phyloP scores from a whole-genome alignment of 1,140 invertebrate genomes.

The Mizuhopecten yessoensis region DNA sequence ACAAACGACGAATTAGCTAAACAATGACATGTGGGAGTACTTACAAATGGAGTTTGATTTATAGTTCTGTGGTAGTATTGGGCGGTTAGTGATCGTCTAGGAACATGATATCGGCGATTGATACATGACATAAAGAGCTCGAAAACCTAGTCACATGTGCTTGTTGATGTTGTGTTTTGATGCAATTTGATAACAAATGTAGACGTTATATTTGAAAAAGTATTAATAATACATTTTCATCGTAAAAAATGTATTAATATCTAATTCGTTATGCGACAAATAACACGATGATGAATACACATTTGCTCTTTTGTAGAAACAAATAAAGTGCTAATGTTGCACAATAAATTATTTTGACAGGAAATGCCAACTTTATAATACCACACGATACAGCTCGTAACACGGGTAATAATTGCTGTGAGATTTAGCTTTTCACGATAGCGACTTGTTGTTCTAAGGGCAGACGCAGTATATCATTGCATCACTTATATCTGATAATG shows the following conservation, averaged over 20 bases:
- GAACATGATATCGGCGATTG: not conserved
- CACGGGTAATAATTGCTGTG: not conserved
- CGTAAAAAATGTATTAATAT: not conserved
- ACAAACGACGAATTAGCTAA: not conserved
- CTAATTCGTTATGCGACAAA: not conserved
- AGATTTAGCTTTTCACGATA: not conserved
- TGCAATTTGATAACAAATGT: not conserved
- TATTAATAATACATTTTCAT: not conserved
- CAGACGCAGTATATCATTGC: not conserved
- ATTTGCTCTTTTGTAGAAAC: not conserved
- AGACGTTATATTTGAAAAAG: not conserved
- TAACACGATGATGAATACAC: not conserved
- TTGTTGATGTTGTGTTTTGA: not conserved
- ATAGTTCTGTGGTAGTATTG: not conserved
- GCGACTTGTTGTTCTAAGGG: not conserved
- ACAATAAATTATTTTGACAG: conserved; percentile 11
- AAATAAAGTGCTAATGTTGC: not conserved
- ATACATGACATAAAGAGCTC: not conserved
- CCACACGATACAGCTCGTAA: not conserved
- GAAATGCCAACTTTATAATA: not conserved
- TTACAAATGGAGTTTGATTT: not conserved
- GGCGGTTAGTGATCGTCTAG: not conserved
- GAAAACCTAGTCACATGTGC: not conserved
- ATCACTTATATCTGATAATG: not conserved
- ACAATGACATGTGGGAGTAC: not conserved